Base-by-base conservation (phyloP, 2,888 invertebrate genomes). In the Idaea aversata region DNA sequence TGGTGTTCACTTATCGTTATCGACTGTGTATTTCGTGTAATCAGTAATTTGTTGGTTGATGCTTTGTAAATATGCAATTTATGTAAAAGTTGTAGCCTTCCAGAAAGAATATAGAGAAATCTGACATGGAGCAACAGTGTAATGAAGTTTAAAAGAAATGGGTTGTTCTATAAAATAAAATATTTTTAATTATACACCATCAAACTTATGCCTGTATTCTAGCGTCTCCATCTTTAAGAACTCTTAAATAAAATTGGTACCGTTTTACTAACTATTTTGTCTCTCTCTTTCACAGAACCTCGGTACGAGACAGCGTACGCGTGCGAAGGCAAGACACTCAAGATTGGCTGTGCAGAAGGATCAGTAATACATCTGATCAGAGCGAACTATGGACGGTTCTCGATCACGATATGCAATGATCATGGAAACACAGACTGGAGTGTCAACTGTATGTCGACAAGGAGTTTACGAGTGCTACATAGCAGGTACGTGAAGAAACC, bases 371-470 rank as follows among this genome's bases (percentile, higher is more conserved):
- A 97, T 85, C 94, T 99, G 80, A 97, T 98, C 86, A 95, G 98
- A 74, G 98, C 98, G 70, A 98, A 98, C 94, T 99, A 98, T 87
- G 98, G 98, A 64, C 95, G 98, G 80, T 98, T 98, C 91, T 98
- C 97, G 74, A 97, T 98, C 88, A 97, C 97, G 81, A 97, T 98
- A 87, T 99, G 99, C 94, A 98, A 99, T 90, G 98, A 98, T 88
- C 97, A 98, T 85, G 98, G 98, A 74, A 96, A 98, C 89, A 97
- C 97, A n/a, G 97, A 98, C 81, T 98, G 98, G 98, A 97, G 98
- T 85, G 97, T 98, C 79, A 98, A 98, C 92, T 99, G 98, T 89
- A 98, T 98, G 97, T 97, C 98, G 66, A 96, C 96, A 62, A 96
- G 96, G 84, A 97, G 98, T 72, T 95, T 97, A 77, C 94, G 97